Percentiles rank a stretch among this genome's conserved stretches.
Evolutionary conservation across 1,140 invertebrate species (phyloP).

Genomic region (Drosophila baimaii): DNA sequence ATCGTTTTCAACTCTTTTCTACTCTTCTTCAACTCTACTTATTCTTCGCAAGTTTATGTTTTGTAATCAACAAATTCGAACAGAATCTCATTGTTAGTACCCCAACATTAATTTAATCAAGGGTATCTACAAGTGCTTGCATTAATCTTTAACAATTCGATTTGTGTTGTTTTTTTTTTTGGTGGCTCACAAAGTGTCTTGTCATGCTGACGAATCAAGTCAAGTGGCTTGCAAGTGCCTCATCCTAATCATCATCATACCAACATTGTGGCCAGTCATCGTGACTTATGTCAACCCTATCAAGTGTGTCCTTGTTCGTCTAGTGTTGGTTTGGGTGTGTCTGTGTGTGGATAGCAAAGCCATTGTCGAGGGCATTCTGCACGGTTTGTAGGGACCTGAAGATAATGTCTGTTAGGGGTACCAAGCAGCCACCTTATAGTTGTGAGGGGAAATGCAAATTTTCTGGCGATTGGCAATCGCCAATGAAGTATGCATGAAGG

Average conservation of each 20-base stretch:
- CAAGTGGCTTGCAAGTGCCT: slow-evolving; percentile 36
- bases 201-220: slow-evolving; percentile 47
- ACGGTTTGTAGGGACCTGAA: slow-evolving; percentile 1
- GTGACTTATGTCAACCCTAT: slow-evolving; percentile 49
- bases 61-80: not conserved
- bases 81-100: not conserved
- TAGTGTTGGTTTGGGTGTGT: not conserved
- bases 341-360: slow-evolving; percentile 12
- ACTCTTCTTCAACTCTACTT: too few species aligned
- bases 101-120: not conserved
- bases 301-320: slow-evolving; percentile 42
- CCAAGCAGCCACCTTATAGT: too few species aligned
- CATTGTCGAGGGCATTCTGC: slow-evolving; percentile 13
- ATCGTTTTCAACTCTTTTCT: too few species aligned
- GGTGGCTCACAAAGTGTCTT: slow-evolving; percentile 6
- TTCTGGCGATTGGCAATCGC: not conserved
- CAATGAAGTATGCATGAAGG: not conserved
- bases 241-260: slow-evolving; percentile 43
- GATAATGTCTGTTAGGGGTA: not conserved
- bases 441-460: slow-evolving; percentile 6
- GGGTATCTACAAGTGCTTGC: not conserved
- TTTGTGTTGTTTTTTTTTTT: slow-evolving; percentile 9
- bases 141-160: too few species aligned
- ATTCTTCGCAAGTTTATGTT: too few species aligned
- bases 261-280: slow-evolving; percentile 53